Conservation (phyloP, 2,888 invertebrate genomes). For the Mantis religiosa region DNA sequence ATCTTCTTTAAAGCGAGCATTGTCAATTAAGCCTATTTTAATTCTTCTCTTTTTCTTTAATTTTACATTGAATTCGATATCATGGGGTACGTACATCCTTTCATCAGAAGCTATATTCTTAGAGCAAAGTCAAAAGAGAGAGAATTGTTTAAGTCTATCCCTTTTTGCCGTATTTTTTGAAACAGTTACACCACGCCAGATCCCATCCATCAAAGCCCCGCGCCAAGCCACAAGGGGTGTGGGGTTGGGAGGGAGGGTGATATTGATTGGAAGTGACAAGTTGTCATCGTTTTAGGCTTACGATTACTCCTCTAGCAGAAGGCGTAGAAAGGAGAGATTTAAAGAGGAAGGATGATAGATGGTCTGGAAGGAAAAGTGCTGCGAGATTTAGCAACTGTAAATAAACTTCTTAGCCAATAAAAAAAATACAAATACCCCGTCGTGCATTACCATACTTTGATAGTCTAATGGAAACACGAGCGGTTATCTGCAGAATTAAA, state of each 20-base stretch:
- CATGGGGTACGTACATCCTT: too few relatives aligned
- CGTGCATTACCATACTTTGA: background rate
- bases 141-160: too few relatives aligned
- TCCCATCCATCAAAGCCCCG: conserved; percentile 20
- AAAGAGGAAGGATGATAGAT: conserved; percentile 16
- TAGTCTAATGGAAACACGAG: too few relatives aligned
- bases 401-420: background rate
- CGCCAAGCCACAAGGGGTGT: conserved; percentile 18
- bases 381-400: background rate
- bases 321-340: conserved; percentile 5
- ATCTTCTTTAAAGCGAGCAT: too few relatives aligned
- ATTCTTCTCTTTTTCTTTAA: too few relatives aligned
- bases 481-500: too few relatives aligned
- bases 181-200: conserved; percentile 4
- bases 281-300: conserved; percentile 25
- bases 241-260: background rate
- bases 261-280: conserved; percentile 31
- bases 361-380: background rate
- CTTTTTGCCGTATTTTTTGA: background rate
- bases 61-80: too few relatives aligned
- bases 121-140: too few relatives aligned
- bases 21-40: too few relatives aligned
- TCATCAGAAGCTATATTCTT: too few relatives aligned
- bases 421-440: background rate
- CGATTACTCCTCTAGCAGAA: conserved; percentile 9